Evolutionary conservation across 2,113 vertebrate genomes (phyloP).

Genomic region (Australoheros scitulus): DNA sequence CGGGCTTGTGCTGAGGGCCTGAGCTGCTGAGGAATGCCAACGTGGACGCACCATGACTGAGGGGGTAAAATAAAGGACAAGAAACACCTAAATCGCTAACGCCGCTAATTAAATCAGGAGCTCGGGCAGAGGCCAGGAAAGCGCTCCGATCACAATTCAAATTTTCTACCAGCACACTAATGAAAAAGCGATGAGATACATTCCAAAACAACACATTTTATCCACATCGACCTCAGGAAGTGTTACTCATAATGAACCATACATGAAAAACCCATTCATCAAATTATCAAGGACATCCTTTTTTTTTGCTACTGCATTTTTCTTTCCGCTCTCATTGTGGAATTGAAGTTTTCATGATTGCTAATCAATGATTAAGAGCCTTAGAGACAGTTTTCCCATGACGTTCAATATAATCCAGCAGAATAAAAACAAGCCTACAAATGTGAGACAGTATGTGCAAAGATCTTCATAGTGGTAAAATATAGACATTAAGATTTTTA

Average conservation of each 20-base stretch:
- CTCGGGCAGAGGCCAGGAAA: constrained; percentile 19
- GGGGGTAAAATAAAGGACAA: constrained; percentile 11
- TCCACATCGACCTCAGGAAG: not conserved
- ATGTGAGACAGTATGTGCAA: constrained; percentile 45
- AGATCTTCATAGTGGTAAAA: constrained; percentile 25
- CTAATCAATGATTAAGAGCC: not conserved
- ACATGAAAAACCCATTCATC: not conserved
- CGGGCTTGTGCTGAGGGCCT: constrained; percentile 57
- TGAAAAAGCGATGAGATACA: not conserved
- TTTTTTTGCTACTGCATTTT: not conserved
- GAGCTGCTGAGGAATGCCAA: constrained; percentile 79
- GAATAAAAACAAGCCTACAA: not conserved
- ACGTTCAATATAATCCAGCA: not conserved
- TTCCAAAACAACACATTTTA: constrained; percentile 10
- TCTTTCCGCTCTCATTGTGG: not conserved
- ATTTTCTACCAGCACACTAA: not conserved
- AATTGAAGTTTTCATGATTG: not conserved
- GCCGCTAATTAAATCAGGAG: constrained; percentile 41
- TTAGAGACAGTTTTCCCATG: not conserved
- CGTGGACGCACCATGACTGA: constrained; percentile 51
- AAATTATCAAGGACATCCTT: not conserved
- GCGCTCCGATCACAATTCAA: constrained; percentile 14
- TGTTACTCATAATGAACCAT: too few relatives aligned
- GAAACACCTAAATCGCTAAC: constrained; percentile 22
- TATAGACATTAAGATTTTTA: not conserved